phyloP scores from a whole-genome alignment of 2,797 vertebrate species.

The Tragelaphus oryx region DNA sequence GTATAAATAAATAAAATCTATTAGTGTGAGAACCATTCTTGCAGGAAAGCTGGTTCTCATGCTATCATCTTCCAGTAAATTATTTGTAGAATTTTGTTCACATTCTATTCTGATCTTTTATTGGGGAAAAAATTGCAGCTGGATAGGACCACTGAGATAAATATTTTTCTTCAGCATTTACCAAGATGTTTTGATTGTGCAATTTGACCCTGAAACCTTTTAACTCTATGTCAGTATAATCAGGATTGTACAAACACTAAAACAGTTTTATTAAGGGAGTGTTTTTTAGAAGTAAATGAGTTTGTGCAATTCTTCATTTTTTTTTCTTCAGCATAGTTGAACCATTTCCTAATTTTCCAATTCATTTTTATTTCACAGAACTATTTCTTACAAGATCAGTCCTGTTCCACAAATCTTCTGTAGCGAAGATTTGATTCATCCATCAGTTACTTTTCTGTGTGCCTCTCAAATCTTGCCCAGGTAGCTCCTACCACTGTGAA shows the following conservation, averaged over 20 bases:
- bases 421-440: not conserved
- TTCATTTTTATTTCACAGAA: constrained; percentile 42
- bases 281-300: not conserved
- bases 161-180: constrained; percentile 56
- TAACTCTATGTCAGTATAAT: not conserved
- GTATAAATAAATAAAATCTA: not conserved
- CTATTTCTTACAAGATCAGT: constrained; percentile 47
- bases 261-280: not conserved
- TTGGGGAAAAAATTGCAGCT: not conserved
- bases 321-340: constrained; percentile 41
- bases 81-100: constrained; percentile 30
- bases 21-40: not conserved
- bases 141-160: not conserved
- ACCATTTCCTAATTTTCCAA: constrained; percentile 25
- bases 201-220: constrained; percentile 19
- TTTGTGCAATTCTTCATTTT: not conserved
- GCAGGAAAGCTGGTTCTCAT: not conserved
- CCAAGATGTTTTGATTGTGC: constrained; percentile 41
- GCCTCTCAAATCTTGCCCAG: not conserved
- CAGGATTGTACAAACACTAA: constrained; percentile 8
- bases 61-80: not conserved
- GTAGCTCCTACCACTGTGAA: not conserved
- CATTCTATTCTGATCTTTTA: constrained; percentile 32
- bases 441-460: not conserved
- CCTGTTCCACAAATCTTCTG: not conserved